Evolutionary conservation across 2,797 vertebrate genomes (phyloP).

Genomic region (Amphiprion clarkii): DNA sequence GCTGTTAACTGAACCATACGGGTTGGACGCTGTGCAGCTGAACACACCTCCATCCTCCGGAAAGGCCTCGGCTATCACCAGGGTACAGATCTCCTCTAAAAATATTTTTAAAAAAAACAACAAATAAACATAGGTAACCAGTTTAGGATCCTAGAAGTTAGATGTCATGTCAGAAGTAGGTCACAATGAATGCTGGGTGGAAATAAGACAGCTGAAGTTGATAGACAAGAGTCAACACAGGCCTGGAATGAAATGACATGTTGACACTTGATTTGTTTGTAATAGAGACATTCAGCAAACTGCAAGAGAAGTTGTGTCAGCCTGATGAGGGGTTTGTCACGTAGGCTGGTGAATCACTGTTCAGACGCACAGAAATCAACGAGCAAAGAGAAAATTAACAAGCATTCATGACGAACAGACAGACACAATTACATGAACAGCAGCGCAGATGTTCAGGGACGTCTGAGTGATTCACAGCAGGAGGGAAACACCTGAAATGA

Average conservation of each 20-base stretch:
- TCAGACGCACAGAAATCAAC: slow-evolving; percentile 45
- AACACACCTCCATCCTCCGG: slow-evolving; percentile 96
- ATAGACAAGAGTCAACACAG: slow-evolving; percentile 1
- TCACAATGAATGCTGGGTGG: too few species aligned
- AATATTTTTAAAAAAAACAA: background rate
- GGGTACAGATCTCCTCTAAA: slow-evolving; percentile 97
- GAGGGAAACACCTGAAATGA: slow-evolving; percentile 56
- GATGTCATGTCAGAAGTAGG: background rate
- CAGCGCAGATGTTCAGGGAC: slow-evolving; percentile 60
- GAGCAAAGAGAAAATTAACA: slow-evolving; percentile 44
- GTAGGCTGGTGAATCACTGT: slow-evolving; percentile 62
- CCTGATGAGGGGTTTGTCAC: slow-evolving; percentile 32
- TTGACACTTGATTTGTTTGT: slow-evolving; percentile 17
- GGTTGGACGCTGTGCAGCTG: slow-evolving; percentile 91
- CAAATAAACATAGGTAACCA: background rate
- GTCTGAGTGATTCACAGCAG: slow-evolving; percentile 65
- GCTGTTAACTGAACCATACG: slow-evolving; percentile 89
- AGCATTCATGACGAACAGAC: slow-evolving; percentile 24
- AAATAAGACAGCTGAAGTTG: background rate
- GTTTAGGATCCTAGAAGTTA: background rate
- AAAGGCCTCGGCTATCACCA: slow-evolving; percentile 97
- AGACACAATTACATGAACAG: background rate
- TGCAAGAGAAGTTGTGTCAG: slow-evolving; percentile 21
- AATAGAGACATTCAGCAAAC: slow-evolving; percentile 21
- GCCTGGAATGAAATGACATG: background rate